These are phyloP conservation scores for Gulo gulo DNA, from an alignment of 2,113 vertebrate genomes.

Conservation along the genomic window DNA sequence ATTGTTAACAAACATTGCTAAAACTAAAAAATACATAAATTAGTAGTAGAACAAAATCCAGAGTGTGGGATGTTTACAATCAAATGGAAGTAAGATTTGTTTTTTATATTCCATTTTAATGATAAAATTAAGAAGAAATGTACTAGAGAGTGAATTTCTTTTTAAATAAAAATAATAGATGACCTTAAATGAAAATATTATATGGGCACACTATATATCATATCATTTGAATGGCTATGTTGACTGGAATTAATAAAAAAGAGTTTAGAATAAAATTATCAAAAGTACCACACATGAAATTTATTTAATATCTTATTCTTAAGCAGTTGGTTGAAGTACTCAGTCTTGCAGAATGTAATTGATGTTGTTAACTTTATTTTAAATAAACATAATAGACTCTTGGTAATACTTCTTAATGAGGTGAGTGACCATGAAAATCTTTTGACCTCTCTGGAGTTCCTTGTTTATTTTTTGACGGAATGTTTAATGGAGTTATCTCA, in stretches of 20 bases:
- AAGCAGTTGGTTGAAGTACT: neutral
- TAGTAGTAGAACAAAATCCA: neutral
- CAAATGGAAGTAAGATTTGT: neutral
- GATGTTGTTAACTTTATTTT: constrained; percentile 20
- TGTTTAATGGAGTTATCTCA: neutral
- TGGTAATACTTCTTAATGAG: neutral
- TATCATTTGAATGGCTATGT: neutral
- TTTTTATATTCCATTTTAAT: constrained; percentile 15
- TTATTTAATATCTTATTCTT: constrained; percentile 2
- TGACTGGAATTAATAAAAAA: neutral
- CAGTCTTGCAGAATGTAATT: neutral
- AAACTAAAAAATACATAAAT: neutral
- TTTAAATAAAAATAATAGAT: constrained; percentile 32
- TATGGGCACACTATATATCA: neutral
- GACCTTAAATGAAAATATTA: constrained; percentile 21
- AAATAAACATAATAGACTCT: neutral
- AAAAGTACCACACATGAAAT: neutral
- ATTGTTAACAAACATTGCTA: neutral
- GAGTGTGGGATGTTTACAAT: neutral
- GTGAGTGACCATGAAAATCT: neutral
- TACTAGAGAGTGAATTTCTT: neutral
- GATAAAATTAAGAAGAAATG: neutral
- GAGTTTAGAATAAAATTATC: neutral
- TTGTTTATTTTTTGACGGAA: neutral
- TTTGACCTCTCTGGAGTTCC: neutral